phyloP scores from a whole-genome alignment of 2,113 vertebrate species.

The Myotis yumanensis region DNA sequence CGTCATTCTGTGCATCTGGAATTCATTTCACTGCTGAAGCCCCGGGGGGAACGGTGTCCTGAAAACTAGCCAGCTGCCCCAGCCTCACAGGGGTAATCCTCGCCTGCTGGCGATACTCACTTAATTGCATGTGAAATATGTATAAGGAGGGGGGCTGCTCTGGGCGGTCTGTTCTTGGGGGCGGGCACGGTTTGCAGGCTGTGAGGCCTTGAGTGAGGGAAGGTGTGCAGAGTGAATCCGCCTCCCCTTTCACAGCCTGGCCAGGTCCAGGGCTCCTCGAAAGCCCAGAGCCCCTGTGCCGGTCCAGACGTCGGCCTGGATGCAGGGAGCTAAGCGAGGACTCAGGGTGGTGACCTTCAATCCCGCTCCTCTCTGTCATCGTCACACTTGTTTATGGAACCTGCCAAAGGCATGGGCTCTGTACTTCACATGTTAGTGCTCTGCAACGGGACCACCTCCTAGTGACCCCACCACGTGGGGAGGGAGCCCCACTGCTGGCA shows the following conservation, averaged over 20 bases:
- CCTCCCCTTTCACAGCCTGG: neutral
- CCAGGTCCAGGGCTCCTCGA: accelerated
- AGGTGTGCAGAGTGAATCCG: neutral
- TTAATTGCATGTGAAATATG: neutral
- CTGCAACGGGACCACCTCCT: accelerated
- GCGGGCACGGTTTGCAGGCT: neutral
- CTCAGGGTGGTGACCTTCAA: accelerated
- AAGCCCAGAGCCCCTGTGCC: neutral
- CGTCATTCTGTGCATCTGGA: neutral
- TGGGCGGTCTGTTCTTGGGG: neutral
- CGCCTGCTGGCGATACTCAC: neutral
- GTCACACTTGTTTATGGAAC: neutral
- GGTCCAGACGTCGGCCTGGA: neutral
- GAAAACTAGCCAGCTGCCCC: neutral
- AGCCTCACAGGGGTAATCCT: neutral
- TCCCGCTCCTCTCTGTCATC: accelerated
- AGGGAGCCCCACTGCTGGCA: neutral
- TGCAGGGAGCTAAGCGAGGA: accelerated
- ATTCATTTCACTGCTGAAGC: neutral
- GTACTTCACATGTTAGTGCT: accelerated
- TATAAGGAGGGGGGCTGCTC: neutral
- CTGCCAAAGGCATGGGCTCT: neutral
- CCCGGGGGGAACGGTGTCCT: accelerated
- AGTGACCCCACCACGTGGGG: neutral
- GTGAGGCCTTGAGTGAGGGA: neutral